Evolutionary conservation across 2,888 invertebrate species (phyloP), one percentile per base, ranked within the genome.

Genomic region (Helicoverpa assulta): DNA sequence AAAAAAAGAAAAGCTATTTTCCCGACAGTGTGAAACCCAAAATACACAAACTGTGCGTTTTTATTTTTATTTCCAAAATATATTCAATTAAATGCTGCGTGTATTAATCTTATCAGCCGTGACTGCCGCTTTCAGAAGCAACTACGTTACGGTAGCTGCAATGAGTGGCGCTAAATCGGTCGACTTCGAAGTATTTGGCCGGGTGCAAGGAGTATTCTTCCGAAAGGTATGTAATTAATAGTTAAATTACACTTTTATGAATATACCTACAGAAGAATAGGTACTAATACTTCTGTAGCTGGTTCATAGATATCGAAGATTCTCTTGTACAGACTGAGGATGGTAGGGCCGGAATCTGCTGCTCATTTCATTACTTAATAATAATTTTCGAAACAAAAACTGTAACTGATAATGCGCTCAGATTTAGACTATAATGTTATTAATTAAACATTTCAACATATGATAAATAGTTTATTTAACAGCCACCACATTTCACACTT

Each of bases 131-230:
- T 68, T 91, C 12, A 87, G 81, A 70, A 72, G 78, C 26, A 78
- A 78, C 58, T 84, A 79, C 72, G 79, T 77, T 59, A 75, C 84
- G 29, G 73, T 83, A 47, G 69, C 86, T 26, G 75, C 83, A 47
- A 72, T 85, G 43, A 91, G 91, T 92, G 47, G 16, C n/a, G 54
- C 90, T 8, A 87, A 85, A 84, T 88, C 92, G 43, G 84, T 93
- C 18, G 96, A 97, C 88, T 97, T 97, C 85, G 97, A 97, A 91
- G 96, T 97, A 47, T 97, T 91, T 84, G 97, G 97, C 53, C 88
- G 90, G 75, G 97, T 97, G 1, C 97, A 97, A 94, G 96, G 96
- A 78, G 97, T 97, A 26, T 97, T 97, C 87, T 97, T 97, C 82
- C 90, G 97, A 64, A 97, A 97, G 96, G 97, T 96, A 90, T 82